Evolutionary conservation across 1,140 invertebrate species (phyloP).

Genomic region (Alviniconcha marisindica): DNA sequence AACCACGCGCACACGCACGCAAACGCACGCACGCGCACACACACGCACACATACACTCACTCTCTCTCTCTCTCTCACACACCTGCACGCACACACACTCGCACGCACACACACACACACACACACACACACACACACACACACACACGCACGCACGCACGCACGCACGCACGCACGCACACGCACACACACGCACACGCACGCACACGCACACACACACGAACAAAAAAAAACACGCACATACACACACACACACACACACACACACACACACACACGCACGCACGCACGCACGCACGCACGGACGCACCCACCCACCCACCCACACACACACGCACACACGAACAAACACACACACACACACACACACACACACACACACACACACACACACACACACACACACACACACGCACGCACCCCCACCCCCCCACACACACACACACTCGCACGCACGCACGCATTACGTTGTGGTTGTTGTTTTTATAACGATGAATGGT

Average conservation of each 20-base stretch:
- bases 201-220: not conserved
- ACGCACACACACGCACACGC: not conserved
- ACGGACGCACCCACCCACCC: not conserved
- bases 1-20: no score
- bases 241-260: not conserved
- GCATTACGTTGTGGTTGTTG: no score
- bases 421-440: not conserved
- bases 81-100: not conserved
- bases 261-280: not conserved
- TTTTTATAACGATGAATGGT: no score
- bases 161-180: not conserved
- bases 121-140: slow-evolving; percentile 10
- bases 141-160: slow-evolving; percentile 3
- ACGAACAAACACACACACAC: not conserved
- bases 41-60: no score
- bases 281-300: not conserved
- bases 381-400: not conserved
- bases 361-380: not conserved
- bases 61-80: not conserved
- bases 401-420: not conserved
- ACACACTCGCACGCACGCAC: not conserved
- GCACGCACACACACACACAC: slow-evolving; percentile 9
- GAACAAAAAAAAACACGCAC: not conserved
- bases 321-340: slow-evolving; percentile 10
- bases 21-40: no score